phyloP scores from a whole-genome alignment of 1,140 invertebrate species.

The Goniozus legneri region DNA sequence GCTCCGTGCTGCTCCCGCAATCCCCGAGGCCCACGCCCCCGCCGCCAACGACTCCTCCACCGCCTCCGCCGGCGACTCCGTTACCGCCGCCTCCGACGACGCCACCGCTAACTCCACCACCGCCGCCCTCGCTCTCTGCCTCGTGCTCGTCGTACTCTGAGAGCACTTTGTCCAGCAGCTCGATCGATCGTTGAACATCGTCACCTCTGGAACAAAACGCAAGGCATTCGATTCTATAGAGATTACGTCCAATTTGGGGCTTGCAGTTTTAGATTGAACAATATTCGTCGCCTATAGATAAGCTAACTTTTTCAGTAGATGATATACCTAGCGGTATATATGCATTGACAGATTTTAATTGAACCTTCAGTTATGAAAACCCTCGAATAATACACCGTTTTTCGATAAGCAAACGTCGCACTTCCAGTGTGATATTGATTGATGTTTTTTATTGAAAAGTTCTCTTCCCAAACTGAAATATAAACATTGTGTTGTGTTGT shows the following conservation, averaged over 20 bases:
- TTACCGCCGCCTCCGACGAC: constrained; percentile 28
- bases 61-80: constrained; percentile 34
- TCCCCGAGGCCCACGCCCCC: constrained; percentile 44
- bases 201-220: constrained; percentile 66
- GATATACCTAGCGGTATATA: no score
- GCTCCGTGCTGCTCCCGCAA: constrained; percentile 54
- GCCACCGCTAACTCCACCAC: constrained; percentile 26
- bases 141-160: constrained; percentile 82
- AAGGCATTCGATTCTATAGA: constrained; percentile 47
- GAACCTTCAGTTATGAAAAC: no score
- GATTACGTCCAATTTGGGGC: constrained; percentile 22
- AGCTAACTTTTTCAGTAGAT: no score
- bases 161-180: constrained; percentile 79
- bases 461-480: no score
- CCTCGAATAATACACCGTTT: no score
- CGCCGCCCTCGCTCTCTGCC: constrained; percentile 48
- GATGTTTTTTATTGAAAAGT: no score
- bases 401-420: no score
- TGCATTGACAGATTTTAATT: no score
- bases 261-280: no score
- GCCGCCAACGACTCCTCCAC: constrained; percentile 21
- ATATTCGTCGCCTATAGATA: no score
- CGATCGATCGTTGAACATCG: constrained; percentile 78
- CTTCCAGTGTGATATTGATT: no score
- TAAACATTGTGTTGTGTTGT: no score